Conservation (phyloP, 1,140 invertebrate genomes). For the Brachionus asplanchnoidis region DNA sequence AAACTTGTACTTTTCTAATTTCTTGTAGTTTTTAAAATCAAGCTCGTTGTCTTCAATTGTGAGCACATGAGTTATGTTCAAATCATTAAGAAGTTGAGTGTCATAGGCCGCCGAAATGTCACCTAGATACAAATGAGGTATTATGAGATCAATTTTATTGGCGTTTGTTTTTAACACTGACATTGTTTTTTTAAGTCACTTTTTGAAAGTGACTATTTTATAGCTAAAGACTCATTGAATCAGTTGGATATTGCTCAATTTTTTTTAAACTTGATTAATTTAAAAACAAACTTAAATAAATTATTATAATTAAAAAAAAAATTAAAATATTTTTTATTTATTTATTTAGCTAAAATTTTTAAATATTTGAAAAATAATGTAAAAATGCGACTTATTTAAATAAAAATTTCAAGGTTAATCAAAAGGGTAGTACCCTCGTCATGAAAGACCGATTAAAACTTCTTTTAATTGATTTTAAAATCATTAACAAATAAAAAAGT, state of each 20-base stretch:
- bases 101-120: neutral
- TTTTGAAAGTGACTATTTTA: neutral
- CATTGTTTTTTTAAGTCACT: neutral
- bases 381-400: too few species aligned
- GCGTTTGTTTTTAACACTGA: neutral
- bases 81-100: neutral
- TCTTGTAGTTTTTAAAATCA: neutral
- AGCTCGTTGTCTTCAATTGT: neutral
- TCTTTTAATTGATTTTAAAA: too few species aligned
- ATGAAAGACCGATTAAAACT: too few species aligned
- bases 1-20: slow-evolving; percentile 6
- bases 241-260: neutral
- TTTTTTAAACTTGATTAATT: neutral
- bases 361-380: too few species aligned
- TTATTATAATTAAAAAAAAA: too few species aligned
- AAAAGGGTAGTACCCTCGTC: too few species aligned
- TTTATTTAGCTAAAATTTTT: too few species aligned
- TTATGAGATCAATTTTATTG: neutral
- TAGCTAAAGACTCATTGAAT: neutral
- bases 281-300: too few species aligned
- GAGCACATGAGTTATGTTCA: neutral
- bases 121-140: neutral
- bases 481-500: too few species aligned
- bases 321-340: too few species aligned
- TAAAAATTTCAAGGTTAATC: too few species aligned